Evolutionary conservation across 1,140 invertebrate species (phyloP), one percentile per base, ranked within the genome.

Genomic region (Oncopeltus fasciatus): DNA sequence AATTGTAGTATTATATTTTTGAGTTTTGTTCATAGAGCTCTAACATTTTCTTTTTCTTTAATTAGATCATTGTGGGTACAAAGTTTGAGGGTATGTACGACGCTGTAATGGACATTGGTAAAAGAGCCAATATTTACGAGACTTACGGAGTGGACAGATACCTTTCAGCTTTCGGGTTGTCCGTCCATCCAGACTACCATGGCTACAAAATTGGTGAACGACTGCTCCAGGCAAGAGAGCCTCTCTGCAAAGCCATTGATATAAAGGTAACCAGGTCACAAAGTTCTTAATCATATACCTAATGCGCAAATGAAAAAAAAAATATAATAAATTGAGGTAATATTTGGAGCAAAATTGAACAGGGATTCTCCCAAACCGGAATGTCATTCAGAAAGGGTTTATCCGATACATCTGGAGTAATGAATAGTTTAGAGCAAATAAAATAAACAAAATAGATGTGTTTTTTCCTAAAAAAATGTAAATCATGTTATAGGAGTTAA

Each of bases 121-220:
- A 63, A n/a, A 49, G 31, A 33, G 56, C 56, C 1, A 59, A 59
- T 27, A 16, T 63, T 1, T 63, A 14, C 16, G 62, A 59, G 8
- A 63, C 28, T 18, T 63, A 59, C 44, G 57, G 57, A 9, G 46
- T 59, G 1, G 46, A 58, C 18, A 21, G n/a, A 11, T 59, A 51
- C 26, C 29, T 63, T 8, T 26, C 43, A 1, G 62, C 62, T 9
- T 59, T 59, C 26, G 62, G 62, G 2, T 20, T 63, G 4, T 59
- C 62, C 2, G 62, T 63, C 11, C 38, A 63, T 20, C 9, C 51
- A 2, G 44, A 63, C 16, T 63, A 63, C 33, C 57, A 59, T 51
- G 62, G 62, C 1, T 31, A 21, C 9, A 21, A 28, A n/a, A n/a
- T 63, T 14, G 62, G 62, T 12, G 11, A 58, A 24, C 27, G 18